Evolutionary conservation across 2,113 vertebrate genomes (phyloP).

Genomic region (Puntigrus tetrazona): DNA sequence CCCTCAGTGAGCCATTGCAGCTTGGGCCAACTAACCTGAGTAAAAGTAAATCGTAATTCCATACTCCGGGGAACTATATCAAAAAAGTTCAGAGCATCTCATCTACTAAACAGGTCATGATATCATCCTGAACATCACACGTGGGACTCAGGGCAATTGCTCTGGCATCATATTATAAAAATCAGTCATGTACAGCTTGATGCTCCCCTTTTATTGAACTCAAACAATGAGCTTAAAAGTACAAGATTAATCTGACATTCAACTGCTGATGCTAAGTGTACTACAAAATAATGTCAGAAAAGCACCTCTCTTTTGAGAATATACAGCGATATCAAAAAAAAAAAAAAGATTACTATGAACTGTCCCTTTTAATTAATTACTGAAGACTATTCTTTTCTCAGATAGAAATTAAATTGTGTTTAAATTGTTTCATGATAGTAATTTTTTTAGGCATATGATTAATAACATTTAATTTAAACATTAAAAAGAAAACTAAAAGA

Average conservation of each 20-base stretch:
- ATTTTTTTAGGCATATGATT: too few relatives aligned
- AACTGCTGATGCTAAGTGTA: neutral
- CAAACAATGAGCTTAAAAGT: neutral
- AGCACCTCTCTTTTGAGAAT: neutral
- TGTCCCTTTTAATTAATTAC: neutral
- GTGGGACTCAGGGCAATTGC: neutral
- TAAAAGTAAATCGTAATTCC: neutral
- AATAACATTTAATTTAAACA: too few relatives aligned
- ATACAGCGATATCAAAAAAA: neutral
- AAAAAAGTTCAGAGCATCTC: neutral
- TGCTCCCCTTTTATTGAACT: neutral
- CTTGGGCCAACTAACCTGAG: neutral
- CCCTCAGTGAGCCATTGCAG: constrained; percentile 2
- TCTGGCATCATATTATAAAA: neutral
- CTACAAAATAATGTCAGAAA: neutral
- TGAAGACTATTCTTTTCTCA: neutral
- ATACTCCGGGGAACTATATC: neutral
- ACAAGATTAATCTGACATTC: neutral
- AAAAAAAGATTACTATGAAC: neutral
- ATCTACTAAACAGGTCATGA: neutral
- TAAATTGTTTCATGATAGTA: too few relatives aligned
- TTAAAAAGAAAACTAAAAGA: too few relatives aligned
- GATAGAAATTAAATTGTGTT: neutral
- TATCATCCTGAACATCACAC: neutral
- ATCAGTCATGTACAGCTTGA: neutral